Percentiles rank a stretch among this genome's conserved stretches.
Evolutionary conservation across 2,888 invertebrate genomes (phyloP).

Genomic region (Nephrotoma flavescens): DNA sequence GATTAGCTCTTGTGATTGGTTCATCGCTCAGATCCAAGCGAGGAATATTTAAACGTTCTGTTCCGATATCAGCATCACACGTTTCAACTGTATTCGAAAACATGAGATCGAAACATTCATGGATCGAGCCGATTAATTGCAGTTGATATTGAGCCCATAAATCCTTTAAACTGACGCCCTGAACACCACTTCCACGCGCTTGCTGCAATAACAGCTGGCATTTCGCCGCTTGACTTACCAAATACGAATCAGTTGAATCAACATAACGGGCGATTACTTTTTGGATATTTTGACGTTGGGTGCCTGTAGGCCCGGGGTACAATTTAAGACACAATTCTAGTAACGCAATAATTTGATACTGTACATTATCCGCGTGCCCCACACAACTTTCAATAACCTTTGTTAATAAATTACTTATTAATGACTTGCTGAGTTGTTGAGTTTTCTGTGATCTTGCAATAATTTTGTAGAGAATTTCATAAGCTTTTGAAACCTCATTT

Average conservation of each 20-base stretch:
- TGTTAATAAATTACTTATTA: slow-evolving; percentile 16
- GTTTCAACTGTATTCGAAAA: slow-evolving; percentile 19
- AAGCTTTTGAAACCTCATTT: slow-evolving; percentile 12
- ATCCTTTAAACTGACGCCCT: slow-evolving; percentile 19
- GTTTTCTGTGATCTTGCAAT: slow-evolving; percentile 13
- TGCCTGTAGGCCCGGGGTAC: slow-evolving; percentile 20
- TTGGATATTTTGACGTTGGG: slow-evolving; percentile 17
- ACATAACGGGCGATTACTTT: slow-evolving; percentile 18
- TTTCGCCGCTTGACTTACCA: slow-evolving; percentile 18
- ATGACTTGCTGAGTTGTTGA: slow-evolving; percentile 20
- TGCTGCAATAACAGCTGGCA: slow-evolving; percentile 25
- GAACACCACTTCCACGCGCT: slow-evolving; percentile 21
- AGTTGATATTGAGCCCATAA: slow-evolving; percentile 21
- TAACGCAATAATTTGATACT: slow-evolving; percentile 17
- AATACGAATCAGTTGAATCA: slow-evolving; percentile 15
- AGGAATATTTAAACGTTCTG: slow-evolving; percentile 12
- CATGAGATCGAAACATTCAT: slow-evolving; percentile 16
- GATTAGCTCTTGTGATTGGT: slow-evolving; percentile 18
- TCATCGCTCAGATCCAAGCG: slow-evolving; percentile 15
- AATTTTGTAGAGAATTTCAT: slow-evolving; percentile 15
- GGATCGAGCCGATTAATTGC: slow-evolving; percentile 18
- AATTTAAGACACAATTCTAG: slow-evolving; percentile 19
- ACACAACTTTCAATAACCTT: slow-evolving; percentile 19
- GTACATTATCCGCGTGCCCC: slow-evolving; percentile 11
- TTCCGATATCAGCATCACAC: slow-evolving; percentile 15